Conservation (phyloP, 1,140 invertebrate genomes). For the Orussus abietinus region DNA sequence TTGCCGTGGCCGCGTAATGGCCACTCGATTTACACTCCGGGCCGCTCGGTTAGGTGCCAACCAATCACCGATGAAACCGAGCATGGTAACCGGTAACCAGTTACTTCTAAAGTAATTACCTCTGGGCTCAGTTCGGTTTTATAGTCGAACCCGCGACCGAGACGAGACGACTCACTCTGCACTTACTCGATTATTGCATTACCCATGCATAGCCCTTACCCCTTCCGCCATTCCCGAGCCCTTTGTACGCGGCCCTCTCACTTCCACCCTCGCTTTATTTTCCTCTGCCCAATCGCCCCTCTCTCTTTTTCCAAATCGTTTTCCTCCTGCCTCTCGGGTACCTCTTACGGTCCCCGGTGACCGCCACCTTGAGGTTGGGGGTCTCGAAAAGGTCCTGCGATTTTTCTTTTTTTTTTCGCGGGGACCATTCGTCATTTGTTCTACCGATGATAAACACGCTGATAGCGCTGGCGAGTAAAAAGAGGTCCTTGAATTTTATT, state of each 20-base stretch:
- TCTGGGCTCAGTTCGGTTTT: constrained; percentile 36
- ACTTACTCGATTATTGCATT: constrained; percentile 41
- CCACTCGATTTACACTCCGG: constrained; percentile 35
- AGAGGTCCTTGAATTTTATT: too few species aligned
- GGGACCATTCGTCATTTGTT: too few species aligned
- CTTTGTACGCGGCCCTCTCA: constrained; percentile 15
- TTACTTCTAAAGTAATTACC: constrained; percentile 40
- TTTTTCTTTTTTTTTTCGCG: constrained; percentile 3
- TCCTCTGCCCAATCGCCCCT: neutral
- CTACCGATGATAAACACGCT: too few species aligned
- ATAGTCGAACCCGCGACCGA: constrained; percentile 36
- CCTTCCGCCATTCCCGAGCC: neutral
- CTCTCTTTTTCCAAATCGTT: neutral
- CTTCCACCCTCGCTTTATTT: neutral
- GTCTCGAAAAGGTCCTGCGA: too few species aligned
- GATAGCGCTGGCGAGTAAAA: too few species aligned
- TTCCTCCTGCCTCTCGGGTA: too few species aligned
- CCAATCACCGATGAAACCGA: constrained; percentile 33
- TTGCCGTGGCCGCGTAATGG: constrained; percentile 31
- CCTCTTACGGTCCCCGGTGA: too few species aligned
- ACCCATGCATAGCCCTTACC: constrained; percentile 32
- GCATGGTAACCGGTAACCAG: constrained; percentile 32
- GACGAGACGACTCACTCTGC: constrained; percentile 38
- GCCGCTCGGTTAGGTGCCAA: constrained; percentile 30
- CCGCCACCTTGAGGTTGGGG: too few species aligned